Base-by-base conservation (phyloP, 2,888 invertebrate species). In the Drosophila mayaguana region DNA sequence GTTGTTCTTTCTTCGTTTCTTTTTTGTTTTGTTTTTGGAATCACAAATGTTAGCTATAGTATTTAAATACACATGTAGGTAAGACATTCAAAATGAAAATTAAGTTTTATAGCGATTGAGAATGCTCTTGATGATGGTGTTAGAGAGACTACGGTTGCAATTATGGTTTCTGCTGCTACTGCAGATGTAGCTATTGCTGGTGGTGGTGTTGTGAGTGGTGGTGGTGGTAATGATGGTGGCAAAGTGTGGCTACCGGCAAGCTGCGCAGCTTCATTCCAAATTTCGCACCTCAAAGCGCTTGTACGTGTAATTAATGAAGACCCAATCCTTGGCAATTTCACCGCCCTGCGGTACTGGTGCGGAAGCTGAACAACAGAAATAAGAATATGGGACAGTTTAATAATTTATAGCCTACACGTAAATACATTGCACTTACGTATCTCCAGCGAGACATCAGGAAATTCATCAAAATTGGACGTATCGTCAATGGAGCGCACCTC, bases 231-330 rank as follows among this genome's bases (percentile, higher is more conserved):
- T 62, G 42, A 64, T 76, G 76, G 82, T 86, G 88, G 86, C 86
- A 86, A 86, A 75, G 64, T 83, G 86, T 81, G 87, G 84, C 83
- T 70, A 80, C 74, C 68, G 63, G 59, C 72, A 71, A 73, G 77
- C 77, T 63, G 84, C 72, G 63, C 72, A 68, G 67, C 78, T 87
- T 91, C 88, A 92, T 82, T 92, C 92, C 79, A 92, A 75, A 79
- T 92, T 92, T 77, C 92, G 90, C 76, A 92, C 99, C 94, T 99
- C 99, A 94, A 99, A 99, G 86, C 99, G 95, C 93, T 99, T 99
- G 95, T 99, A 99, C 74, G 99, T 99, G 94, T 99, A 99, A 94
- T 99, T 99, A 92, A 99, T 98, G 94, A 99, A 99, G 86, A 99
- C 99, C 98, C 99, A 99, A 95, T 99, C 99, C 94, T 99, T 99